Percentiles rank a stretch among this genome's conserved stretches.
Evolutionary conservation across 1,140 invertebrate genomes (phyloP).

Genomic region (Eufriesea mexicana): DNA sequence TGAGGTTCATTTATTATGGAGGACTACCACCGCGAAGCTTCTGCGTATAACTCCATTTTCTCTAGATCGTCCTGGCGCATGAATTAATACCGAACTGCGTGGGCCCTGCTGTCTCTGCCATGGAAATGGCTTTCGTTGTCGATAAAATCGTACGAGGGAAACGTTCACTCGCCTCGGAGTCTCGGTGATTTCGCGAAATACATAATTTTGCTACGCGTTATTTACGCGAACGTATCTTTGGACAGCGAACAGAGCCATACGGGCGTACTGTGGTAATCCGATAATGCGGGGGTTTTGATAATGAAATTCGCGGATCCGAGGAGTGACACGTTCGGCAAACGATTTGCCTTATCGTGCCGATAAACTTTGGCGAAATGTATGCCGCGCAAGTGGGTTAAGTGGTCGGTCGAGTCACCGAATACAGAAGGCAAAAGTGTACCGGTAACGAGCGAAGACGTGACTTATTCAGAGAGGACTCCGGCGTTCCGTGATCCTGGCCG

Average conservation of each 20-base stretch:
- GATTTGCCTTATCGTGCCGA: background rate
- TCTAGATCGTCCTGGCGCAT: background rate
- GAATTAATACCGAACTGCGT: background rate
- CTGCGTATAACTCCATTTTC: conserved; percentile 18
- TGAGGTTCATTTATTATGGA: background rate
- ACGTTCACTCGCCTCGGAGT: background rate
- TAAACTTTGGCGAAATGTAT: conserved; percentile 9
- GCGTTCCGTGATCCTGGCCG: background rate
- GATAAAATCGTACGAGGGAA: background rate
- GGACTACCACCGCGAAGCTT: background rate
- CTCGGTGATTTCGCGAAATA: too few species aligned
- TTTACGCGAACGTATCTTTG: too few species aligned
- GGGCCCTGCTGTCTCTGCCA: background rate
- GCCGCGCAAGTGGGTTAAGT: conserved; percentile 26
- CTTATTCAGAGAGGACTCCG: background rate
- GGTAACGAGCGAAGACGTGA: conserved; percentile 6
- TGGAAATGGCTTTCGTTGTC: background rate
- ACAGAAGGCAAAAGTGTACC: background rate
- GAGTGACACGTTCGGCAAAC: too few species aligned
- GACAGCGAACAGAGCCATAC: too few species aligned
- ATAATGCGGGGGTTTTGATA: background rate
- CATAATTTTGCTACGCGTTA: too few species aligned
- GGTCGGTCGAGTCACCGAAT: background rate
- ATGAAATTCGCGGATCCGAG: background rate
- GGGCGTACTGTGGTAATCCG: background rate